Evolutionary conservation across 2,113 vertebrate species (phyloP), one percentile per base, ranked within the genome.

Genomic region (Neolamprologus cancellatus): DNA sequence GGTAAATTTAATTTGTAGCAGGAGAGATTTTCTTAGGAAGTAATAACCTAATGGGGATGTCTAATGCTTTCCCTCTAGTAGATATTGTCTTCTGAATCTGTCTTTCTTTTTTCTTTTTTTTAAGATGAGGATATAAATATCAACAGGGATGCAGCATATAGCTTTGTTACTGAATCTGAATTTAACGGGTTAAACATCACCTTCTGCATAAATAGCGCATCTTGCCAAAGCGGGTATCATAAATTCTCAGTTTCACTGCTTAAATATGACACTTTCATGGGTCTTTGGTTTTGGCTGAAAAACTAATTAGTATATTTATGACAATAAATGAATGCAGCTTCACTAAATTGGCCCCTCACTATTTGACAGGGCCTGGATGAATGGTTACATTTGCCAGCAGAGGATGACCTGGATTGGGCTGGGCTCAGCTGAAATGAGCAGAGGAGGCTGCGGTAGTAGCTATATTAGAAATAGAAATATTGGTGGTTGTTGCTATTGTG

Each of bases 231-330:
- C 7, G 13, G 5, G 25, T 39, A 41, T 89, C 59, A 78, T 10
- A 84, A 81, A 86, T 87, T 53, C 46, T 80, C 30, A n/a, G n/a
- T 79, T 64, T 69, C 20, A 64, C 23, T 48, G 13, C 61, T 86
- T 74, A 66, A 88, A 90, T 88, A n/a, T 41, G 32, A 79, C 78
- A 39, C 54, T 64, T 64, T 28, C 28, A 85, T 81, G 20, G 54
- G n/a, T 82, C 57, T 80, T 79, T 71, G 46, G 66, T 39, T 85
- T 30, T 78, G 57, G 71, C 81, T 85, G 44, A 53, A 46, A 87
- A 88, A 83, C 41, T 82, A 81, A 88, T 90, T 81, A 81, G 78
- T 81, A 28, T 84, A 50, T 92, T 91, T 87, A 69, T 90, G 86
- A 88, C 76, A 82, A 86, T 84, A 92, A 25, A 8, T 74, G 53